Conservation (phyloP, 1,140 invertebrate species). For the Colletes gigas region DNA sequence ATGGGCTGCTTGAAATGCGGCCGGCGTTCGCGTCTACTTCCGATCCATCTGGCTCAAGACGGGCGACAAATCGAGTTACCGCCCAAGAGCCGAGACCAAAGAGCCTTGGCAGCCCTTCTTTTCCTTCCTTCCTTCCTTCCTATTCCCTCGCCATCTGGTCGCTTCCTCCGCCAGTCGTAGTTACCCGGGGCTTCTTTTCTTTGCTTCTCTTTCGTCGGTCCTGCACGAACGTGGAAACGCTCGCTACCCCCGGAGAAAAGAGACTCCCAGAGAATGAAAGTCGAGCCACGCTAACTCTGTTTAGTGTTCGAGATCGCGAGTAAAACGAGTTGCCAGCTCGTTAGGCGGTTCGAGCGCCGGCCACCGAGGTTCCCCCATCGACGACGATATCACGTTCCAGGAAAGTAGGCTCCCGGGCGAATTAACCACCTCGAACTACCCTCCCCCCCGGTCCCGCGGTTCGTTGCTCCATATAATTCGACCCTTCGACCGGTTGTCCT, state of each 20-base stretch:
- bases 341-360: slow-evolving; percentile 37
- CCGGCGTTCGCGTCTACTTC: slow-evolving; percentile 73
- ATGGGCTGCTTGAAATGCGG: slow-evolving; percentile 72
- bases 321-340: slow-evolving; percentile 68
- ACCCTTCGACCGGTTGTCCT: neutral
- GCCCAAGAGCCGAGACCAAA: slow-evolving; percentile 72
- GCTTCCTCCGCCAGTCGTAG: slow-evolving; percentile 15
- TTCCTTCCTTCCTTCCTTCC: slow-evolving; percentile 62
- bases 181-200: slow-evolving; percentile 50
- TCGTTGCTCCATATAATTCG: neutral
- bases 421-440: slow-evolving; percentile 32
- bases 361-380: slow-evolving; percentile 17
- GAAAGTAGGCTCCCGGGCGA: slow-evolving; percentile 33
- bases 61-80: slow-evolving; percentile 76
- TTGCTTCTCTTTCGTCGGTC: slow-evolving; percentile 18
- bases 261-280: slow-evolving; percentile 1
- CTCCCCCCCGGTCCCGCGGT: too few species aligned
- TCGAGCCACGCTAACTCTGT: slow-evolving; percentile 43
- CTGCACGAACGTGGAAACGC: neutral
- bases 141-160: neutral
- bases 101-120: slow-evolving; percentile 65
- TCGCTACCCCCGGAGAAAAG: neutral
- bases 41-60: slow-evolving; percentile 76
- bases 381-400: slow-evolving; percentile 50
- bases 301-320: slow-evolving; percentile 60